Conservation (phyloP, 1,140 invertebrate genomes). For the Zaprionus africanus region DNA sequence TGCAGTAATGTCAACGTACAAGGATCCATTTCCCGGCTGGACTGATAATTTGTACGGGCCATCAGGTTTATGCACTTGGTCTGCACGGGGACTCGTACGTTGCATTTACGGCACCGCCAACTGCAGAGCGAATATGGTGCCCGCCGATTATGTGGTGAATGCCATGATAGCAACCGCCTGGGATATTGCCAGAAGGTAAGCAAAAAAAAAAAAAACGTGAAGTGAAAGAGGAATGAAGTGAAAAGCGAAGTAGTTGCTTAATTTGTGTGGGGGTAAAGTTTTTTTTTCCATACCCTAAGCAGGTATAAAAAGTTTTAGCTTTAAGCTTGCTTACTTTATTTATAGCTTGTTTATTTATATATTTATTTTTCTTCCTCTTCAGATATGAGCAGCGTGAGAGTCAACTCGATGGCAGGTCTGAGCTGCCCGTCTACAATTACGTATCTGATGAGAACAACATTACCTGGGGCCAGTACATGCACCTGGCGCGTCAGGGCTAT, state of each 20-base stretch:
- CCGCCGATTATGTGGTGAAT: constrained; percentile 92
- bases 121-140: constrained; percentile 89
- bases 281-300: not conserved
- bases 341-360: constrained; percentile 1
- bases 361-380: not conserved
- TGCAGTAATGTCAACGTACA: constrained; percentile 89
- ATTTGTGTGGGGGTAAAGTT: not conserved
- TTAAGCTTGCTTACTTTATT: not conserved
- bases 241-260: constrained; percentile 2
- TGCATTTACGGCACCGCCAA: constrained; percentile 87
- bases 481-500: constrained; percentile 81
- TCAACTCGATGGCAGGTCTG: constrained; percentile 55
- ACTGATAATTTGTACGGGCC: constrained; percentile 93
- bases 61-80: constrained; percentile 86
- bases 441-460: constrained; percentile 83
- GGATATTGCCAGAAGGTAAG: constrained; percentile 86
- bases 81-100: constrained; percentile 88
- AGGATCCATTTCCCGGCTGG: constrained; percentile 90
- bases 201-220: not conserved
- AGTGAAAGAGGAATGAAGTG: not conserved
- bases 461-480: constrained; percentile 85
- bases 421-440: constrained; percentile 86
- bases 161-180: constrained; percentile 90
- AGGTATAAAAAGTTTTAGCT: not conserved
- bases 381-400: constrained; percentile 60